Conservation (phyloP, 2,888 invertebrate species). For the Sclerodermus sp. region DNA sequence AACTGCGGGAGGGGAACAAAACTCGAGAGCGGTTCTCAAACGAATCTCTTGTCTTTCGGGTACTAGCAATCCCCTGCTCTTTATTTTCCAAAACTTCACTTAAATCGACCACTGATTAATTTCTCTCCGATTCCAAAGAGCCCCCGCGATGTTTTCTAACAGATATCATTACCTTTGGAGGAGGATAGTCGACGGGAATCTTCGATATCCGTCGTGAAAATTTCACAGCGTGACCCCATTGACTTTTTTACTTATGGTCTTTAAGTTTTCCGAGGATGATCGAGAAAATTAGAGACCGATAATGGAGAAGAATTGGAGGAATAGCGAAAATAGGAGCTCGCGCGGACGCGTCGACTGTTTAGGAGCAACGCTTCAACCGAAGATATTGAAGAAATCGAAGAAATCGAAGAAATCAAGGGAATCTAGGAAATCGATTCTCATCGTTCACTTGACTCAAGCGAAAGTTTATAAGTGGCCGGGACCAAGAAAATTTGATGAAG, state of each 20-base stretch:
- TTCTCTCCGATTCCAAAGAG: no score
- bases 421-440: no score
- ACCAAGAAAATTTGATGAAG: no score
- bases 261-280: not conserved
- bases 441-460: no score
- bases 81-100: not conserved
- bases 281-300: no score
- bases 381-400: not conserved
- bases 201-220: no score
- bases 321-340: not conserved
- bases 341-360: not conserved
- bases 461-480: no score
- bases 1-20: not conserved
- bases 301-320: not conserved
- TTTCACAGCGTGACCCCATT: no score
- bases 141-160: no score
- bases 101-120: no score
- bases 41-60: conserved; percentile 2
- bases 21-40: conserved; percentile 39
- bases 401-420: not conserved
- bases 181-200: no score
- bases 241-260: not conserved
- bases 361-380: not conserved
- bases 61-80: not conserved
- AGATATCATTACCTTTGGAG: no score